Base-by-base conservation (phyloP, 2,888 invertebrate species). In the Ophioninae sp. region DNA sequence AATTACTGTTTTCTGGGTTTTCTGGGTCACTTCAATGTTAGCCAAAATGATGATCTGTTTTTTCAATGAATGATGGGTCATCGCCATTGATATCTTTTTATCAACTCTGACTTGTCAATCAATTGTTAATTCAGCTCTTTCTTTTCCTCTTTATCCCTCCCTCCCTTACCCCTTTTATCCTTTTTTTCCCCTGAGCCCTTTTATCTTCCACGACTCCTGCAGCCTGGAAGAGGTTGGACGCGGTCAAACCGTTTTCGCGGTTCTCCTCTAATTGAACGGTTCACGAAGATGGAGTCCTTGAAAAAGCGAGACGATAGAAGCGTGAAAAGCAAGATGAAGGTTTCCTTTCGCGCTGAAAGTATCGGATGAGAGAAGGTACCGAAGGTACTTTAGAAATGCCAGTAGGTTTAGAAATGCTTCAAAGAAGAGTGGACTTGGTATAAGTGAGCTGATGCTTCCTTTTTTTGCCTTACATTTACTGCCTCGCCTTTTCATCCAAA, bases 241-340 rank as follows among this genome's bases (percentile, higher is more conserved):
- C 63, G 68, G 72, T 74, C 78, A 69, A 83, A 86, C 82, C 83
- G 83, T 87, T 88, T 86, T 85, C 87, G 85, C 84, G 84, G 85
- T 87, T 86, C 86, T 86, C 85, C 63, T 87, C 84, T 87, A 90
- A 89, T 90, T 90, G 88, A 90, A 88, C 86, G 78, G 69, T 82
- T 82, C 85, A 79, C 75, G 76, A 61, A 71, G 79, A 84, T 82
- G 65, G 74, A 85, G 82, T 81, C 76, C 80, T 82, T 63, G 58
- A 72, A 80, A 72, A 68, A 59, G 59, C 51, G 44, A 80, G 83
- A 82, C 68, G 68, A 37, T 75, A 41, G 41, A 79, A 58, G 23
- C 20, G 65, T 59, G 39, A 10, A 61, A 20, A 68, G 39, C 41
- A 64, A 30, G 59, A 56, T 22, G 37, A 44, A 72, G 69, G 51